Percentiles rank a stretch among this genome's conserved stretches.
Conservation (phyloP, 2,113 vertebrate genomes). For the Bettongia penicillata region DNA sequence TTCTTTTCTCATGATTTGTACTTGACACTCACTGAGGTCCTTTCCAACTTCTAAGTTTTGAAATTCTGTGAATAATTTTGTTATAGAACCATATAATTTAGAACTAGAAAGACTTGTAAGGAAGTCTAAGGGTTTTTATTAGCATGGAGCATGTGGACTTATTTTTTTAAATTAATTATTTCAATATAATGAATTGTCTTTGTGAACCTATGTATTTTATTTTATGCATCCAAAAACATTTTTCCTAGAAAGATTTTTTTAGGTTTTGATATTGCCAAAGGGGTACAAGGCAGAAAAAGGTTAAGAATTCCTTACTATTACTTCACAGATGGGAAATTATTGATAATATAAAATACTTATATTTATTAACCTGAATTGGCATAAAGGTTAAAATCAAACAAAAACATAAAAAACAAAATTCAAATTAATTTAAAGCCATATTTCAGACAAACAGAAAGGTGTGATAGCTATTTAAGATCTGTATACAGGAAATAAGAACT, state of each 20-base stretch:
- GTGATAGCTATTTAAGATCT: not conserved
- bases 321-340: not conserved
- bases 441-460: not conserved
- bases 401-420: not conserved
- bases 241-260: not conserved
- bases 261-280: not conserved
- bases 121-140: not conserved
- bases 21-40: not conserved
- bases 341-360: not conserved
- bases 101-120: not conserved
- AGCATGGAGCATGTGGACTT: not conserved
- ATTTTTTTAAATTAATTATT: not conserved
- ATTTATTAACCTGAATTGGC: not conserved
- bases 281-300: not conserved
- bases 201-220: not conserved
- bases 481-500: not conserved
- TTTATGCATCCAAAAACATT: not conserved
- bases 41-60: not conserved
- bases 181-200: not conserved
- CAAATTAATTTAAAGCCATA: not conserved
- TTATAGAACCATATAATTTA: not conserved
- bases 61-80: not conserved
- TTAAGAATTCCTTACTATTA: not conserved
- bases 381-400: not conserved
- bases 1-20: not conserved